phyloP scores from a whole-genome alignment of 2,888 invertebrate genomes.

The Sturmia bella region DNA sequence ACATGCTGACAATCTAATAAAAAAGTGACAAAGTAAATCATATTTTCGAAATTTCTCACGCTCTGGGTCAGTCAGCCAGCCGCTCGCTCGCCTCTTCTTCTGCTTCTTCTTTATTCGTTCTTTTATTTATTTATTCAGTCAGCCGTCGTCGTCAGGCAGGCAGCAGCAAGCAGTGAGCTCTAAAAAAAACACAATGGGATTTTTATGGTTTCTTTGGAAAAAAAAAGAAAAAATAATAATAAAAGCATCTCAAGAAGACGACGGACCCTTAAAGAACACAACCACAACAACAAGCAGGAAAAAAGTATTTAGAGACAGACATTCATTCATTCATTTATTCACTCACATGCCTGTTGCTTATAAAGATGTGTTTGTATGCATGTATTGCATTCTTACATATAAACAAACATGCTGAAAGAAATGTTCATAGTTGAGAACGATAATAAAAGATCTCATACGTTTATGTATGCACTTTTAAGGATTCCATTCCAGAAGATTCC shows the following conservation, averaged over 20 bases:
- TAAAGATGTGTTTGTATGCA: background rate
- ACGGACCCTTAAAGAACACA: background rate
- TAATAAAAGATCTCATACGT: conserved; percentile 14
- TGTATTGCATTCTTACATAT: background rate
- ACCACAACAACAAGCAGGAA: conserved; percentile 8
- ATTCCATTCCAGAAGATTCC: conserved; percentile 31
- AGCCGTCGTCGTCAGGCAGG: too few species aligned
- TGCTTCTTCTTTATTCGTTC: background rate
- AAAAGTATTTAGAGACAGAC: conserved; percentile 7
- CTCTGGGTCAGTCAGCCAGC: conserved; percentile 36
- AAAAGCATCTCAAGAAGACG: conserved; percentile 43
- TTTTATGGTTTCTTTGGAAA: conserved; percentile 53
- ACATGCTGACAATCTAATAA: conserved; percentile 61
- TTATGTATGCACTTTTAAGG: conserved; percentile 59
- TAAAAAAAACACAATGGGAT: conserved; percentile 36
- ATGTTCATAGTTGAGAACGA: background rate
- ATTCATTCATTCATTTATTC: background rate
- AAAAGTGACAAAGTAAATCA: conserved; percentile 51
- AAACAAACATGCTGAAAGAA: background rate
- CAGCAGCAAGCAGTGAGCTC: background rate
- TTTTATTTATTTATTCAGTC: background rate
- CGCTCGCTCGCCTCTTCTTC: background rate
- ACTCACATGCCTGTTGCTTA: background rate
- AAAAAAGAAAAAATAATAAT: conserved; percentile 5
- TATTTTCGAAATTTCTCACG: conserved; percentile 60